Evolutionary conservation across 2,113 vertebrate genomes (phyloP).

Genomic region (Fulmarus glacialis): DNA sequence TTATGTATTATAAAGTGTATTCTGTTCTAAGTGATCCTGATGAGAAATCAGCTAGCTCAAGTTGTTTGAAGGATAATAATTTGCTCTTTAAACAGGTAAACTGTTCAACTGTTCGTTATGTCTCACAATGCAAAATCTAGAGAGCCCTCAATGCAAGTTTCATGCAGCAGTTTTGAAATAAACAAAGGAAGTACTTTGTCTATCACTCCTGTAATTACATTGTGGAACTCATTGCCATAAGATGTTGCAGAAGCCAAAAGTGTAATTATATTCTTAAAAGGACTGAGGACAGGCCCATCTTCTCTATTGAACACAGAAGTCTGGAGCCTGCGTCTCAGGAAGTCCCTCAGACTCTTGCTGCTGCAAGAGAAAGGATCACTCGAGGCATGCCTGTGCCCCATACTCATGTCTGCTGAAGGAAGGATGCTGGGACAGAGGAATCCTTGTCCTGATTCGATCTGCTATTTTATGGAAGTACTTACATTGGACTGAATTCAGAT

Average conservation of each 20-base stretch:
- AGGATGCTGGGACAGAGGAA: not conserved
- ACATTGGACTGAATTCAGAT: not conserved
- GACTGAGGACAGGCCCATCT: not conserved
- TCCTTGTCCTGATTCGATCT: not conserved
- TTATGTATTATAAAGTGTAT: not conserved
- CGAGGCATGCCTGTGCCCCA: not conserved
- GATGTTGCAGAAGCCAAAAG: not conserved
- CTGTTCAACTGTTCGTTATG: not conserved
- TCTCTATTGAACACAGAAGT: not conserved
- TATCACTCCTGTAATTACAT: not conserved
- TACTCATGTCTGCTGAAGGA: not conserved
- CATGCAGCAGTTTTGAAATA: not conserved
- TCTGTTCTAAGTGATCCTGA: not conserved
- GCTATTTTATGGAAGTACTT: not conserved
- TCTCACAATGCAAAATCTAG: not conserved
- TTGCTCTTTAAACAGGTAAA: not conserved
- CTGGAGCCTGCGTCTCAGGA: not conserved
- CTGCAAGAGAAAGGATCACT: not conserved
- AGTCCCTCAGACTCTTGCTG: not conserved
- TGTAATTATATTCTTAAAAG: slow-evolving; percentile 26
- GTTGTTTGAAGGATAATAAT: not conserved
- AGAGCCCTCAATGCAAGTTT: not conserved
- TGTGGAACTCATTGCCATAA: not conserved
- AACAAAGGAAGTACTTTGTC: slow-evolving; percentile 20
- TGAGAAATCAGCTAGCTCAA: not conserved